A percentile compares a stretch with the other conserved stretches of the same genome.
Evolutionary conservation across 2,113 vertebrate genomes (phyloP).

Genomic region (Pterocles burchelli): DNA sequence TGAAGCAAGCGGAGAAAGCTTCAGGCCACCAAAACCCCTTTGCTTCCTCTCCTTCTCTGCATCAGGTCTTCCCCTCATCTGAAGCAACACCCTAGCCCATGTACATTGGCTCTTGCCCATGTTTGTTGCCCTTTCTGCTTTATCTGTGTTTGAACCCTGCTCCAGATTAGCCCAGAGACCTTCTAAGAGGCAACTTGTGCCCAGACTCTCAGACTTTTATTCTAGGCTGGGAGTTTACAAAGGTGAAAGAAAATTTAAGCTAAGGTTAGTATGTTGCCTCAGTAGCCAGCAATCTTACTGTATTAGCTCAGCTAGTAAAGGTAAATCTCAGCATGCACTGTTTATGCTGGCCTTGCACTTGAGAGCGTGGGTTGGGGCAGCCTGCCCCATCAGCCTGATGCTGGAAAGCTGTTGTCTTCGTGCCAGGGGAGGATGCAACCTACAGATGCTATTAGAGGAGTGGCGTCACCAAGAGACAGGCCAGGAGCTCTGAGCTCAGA

Average conservation of each 20-base stretch:
- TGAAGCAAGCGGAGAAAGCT: neutral
- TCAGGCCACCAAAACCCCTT: neutral
- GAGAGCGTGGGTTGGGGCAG: neutral
- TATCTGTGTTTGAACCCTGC: neutral
- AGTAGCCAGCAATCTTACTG: neutral
- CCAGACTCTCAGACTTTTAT: neutral
- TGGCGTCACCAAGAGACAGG: neutral
- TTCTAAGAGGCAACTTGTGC: neutral
- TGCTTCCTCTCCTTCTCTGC: neutral
- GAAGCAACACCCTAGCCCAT: neutral
- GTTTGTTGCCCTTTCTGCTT: neutral
- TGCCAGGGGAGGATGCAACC: neutral
- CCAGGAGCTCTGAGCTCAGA: neutral
- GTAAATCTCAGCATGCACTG: neutral
- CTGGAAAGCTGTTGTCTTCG: neutral
- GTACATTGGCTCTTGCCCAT: neutral
- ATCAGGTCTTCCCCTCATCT: neutral
- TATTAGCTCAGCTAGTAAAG: neutral
- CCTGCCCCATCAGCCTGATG: neutral
- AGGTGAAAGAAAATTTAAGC: neutral
- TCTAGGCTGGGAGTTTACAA: neutral
- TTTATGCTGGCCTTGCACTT: neutral
- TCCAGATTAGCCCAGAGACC: neutral
- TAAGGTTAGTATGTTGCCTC: constrained; percentile 1
- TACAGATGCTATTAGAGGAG: neutral